Base-by-base conservation (phyloP, 1,140 invertebrate genomes). In the Lepidurus apus region DNA sequence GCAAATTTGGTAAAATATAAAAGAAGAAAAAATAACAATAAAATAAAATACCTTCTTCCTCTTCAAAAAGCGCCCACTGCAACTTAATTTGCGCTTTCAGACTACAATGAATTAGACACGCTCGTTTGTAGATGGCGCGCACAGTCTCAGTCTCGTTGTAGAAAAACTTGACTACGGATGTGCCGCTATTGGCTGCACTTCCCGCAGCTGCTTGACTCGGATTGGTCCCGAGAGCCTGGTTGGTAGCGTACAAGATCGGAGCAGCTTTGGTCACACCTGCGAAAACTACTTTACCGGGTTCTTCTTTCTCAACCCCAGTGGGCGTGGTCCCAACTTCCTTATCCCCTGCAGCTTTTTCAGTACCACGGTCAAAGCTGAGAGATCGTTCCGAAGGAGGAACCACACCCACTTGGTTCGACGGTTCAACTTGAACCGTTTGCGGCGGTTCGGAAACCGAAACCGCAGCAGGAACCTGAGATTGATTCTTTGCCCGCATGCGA, bases 21-120 rank as follows among this genome's bases (percentile, higher is more conserved):
- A 75, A n/a, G n/a, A n/a, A n/a, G n/a, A n/a, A n/a, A n/a, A n/a
- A n/a, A n/a, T n/a, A n/a, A n/a, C 5, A 77, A 10, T n/a, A 34
- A 47, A 42, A 4, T 11, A 11, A 77, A 7, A 76, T 85, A 84
- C 91, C 90, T 80, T 93, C 89, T 79, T 90, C 91, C 86, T 99
- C 97, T 87, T 98, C 96, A 86, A 96, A 98, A 26, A 94, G 92
- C 42, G 96, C 94, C 95, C 96, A 98, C 82, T 95, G 92, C 73
- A 98, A 86, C 84, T 97, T 94, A 78, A 98, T 88, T 84, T 91
- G 93, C 0, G 95, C 94, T 84, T 98, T 98, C 83, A 95, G 95
- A 11, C 92, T 90, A 85, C 98, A 93, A 87, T 98, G 97, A 76
- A 98, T 93, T 78, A 90, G 92, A 83, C 95, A 97, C 3, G 95